Conservation (phyloP, 2,113 vertebrate species). For the Colius striatus region DNA sequence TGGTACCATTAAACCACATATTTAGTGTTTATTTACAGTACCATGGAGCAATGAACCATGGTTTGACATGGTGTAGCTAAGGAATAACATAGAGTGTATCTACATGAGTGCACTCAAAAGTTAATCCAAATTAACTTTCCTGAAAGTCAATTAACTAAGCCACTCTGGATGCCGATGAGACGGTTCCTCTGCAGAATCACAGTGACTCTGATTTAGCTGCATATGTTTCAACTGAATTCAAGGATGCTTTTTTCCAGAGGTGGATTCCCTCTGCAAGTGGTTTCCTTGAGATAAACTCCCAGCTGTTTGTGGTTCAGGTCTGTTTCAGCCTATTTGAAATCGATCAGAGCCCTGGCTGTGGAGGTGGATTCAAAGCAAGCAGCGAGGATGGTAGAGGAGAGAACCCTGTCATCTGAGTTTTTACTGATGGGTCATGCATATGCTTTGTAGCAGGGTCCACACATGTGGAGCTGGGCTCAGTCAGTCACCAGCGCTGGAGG, state of each 20-base stretch:
- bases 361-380: background rate
- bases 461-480: background rate
- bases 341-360: fast-evolving
- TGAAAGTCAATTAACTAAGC: background rate
- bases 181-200: background rate
- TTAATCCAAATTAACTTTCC: background rate
- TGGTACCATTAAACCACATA: conserved; percentile 12
- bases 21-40: conserved; percentile 6
- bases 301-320: fast-evolving
- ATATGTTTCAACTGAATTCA: background rate
- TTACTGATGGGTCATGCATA: fast-evolving
- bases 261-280: background rate
- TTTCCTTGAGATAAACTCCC: background rate
- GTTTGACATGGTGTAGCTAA: background rate
- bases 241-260: background rate
- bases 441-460: background rate
- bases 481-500: background rate
- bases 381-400: background rate
- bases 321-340: background rate
- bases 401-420: background rate
- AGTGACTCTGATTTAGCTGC: background rate
- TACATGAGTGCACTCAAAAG: background rate
- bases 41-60: background rate
- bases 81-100: fast-evolving
- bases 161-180: background rate